Percentiles rank a stretch among this genome's conserved stretches.
These are phyloP conservation scores for Sminthurides aquaticus DNA, from an alignment of 2,888 invertebrate species.

Conservation along the genomic window DNA sequence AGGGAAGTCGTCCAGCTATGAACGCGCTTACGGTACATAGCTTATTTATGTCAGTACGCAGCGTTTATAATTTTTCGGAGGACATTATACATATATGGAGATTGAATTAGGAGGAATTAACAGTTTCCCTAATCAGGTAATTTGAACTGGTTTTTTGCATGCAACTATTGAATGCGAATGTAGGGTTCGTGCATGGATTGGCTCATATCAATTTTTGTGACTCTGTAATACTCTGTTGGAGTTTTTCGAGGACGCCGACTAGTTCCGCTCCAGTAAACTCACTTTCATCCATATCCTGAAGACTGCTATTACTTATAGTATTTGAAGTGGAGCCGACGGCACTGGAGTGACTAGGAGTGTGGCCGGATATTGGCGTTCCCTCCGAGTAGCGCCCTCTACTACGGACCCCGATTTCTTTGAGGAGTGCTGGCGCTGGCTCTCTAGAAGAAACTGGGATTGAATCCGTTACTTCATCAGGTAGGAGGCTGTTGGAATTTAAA, in stretches of 20 bases:
- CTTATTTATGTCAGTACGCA: too few relatives aligned
- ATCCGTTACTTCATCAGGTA: background rate
- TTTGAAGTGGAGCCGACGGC: conserved; percentile 16
- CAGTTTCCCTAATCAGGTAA: too few relatives aligned
- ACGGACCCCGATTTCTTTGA: background rate
- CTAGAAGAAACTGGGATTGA: background rate
- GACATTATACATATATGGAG: too few relatives aligned
- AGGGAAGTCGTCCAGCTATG: too few relatives aligned
- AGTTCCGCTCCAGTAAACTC: conserved; percentile 63
- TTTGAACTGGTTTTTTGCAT: too few relatives aligned
- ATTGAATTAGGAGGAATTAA: too few relatives aligned
- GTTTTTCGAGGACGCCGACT: conserved; percentile 60
- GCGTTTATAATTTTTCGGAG: too few relatives aligned
- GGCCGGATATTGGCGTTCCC: background rate
- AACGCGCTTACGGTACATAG: too few relatives aligned
- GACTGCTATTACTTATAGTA: conserved; percentile 63
- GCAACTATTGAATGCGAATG: too few relatives aligned
- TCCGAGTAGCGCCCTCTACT: background rate
- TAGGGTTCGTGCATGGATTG: too few relatives aligned
- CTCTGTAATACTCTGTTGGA: conserved; percentile 49
- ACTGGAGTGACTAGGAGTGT: conserved; percentile 4
- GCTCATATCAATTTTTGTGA: conserved; percentile 4
- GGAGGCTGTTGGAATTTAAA: background rate
- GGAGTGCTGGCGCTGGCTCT: background rate
- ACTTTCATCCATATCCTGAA: conserved; percentile 62